Evolutionary conservation across 2,888 invertebrate species (phyloP), one percentile per base, ranked within the genome.

Genomic region (Tortrix viridana): DNA sequence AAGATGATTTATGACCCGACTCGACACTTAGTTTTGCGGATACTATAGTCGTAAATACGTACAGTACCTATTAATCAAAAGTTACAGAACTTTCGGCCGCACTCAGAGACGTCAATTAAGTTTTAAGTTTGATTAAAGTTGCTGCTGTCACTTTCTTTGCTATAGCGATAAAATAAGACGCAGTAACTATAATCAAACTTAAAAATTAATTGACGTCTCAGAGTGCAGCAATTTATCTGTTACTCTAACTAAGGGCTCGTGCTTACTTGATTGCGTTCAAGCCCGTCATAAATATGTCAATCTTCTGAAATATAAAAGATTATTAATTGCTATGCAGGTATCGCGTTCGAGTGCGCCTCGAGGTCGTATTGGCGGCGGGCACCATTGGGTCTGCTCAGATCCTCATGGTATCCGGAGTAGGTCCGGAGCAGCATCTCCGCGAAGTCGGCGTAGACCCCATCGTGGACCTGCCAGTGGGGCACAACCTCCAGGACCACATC

Each of bases 331-430:
- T 61, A 76, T 72, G 43, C 74, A 92, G 92, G 57, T 73, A 74
- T 44, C 78, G 75, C 65, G 86, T 89, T 4, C 77, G 83, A 4
- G 96, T 96, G 2, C 93, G 89, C 14, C 96, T 95, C 69, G 97
- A 97, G 85, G 94, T 98, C 1, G 93, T 98, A 57, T 83, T 97
- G 26, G 94, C 96, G 6, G 97, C 97, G 0, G 98, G 98, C 3
- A 89, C 96, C 0, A 94, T 98, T 26, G 97, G 96, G 70, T 96
- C 97, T 1, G 97, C 98, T 0, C 97, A 98, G 78, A 82, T 98
- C 3, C 83, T 98, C 49, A 96, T 97, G 96, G 81, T 97, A 14
- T 97, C 97, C 0, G 98, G 98, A 12, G 89, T 97, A 26, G 96
- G 96, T 0, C 96, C 96, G 0, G 84, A 79, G 32, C 87, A 93